phyloP scores from a whole-genome alignment of 2,797 vertebrate genomes.

The Arnoldichthys spilopterus region DNA sequence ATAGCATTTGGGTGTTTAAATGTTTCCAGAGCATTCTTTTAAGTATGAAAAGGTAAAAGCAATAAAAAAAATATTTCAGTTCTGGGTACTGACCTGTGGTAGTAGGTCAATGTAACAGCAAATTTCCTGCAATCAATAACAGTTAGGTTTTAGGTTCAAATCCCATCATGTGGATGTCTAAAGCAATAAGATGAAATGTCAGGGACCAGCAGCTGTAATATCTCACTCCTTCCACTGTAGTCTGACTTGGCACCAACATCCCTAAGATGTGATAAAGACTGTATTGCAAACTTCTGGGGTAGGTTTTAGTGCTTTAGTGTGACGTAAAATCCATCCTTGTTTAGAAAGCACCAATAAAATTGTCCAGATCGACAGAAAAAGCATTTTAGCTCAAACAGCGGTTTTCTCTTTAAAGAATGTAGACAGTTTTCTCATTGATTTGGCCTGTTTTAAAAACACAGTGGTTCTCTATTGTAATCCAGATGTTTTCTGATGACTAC shows the following conservation, averaged over 20 bases:
- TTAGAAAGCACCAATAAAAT: slow-evolving; percentile 6
- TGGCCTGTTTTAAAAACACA: not conserved
- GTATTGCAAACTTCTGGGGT: slow-evolving; percentile 5
- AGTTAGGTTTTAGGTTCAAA: slow-evolving; percentile 14
- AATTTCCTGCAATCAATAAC: slow-evolving; percentile 20
- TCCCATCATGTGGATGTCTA: not conserved
- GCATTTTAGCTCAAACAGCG: not conserved
- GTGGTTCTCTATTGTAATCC: not conserved
- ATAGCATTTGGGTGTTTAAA: not conserved
- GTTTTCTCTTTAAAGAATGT: not conserved
- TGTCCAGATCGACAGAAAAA: not conserved
- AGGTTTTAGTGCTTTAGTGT: slow-evolving; percentile 17
- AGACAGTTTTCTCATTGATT: not conserved
- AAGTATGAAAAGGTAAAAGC: not conserved
- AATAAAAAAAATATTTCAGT: not conserved
- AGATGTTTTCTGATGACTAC: not conserved
- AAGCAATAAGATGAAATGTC: slow-evolving; percentile 30
- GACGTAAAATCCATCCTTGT: not conserved
- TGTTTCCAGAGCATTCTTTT: not conserved
- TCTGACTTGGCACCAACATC: not conserved
- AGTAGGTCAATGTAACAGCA: not conserved
- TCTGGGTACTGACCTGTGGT: slow-evolving; percentile 6
- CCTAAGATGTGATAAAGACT: slow-evolving; percentile 13
- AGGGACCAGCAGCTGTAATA: slow-evolving; percentile 11
- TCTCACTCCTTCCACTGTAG: slow-evolving; percentile 1